Evolutionary conservation across 1,140 invertebrate species (phyloP).

Genomic region (Drosophila ficusphila): DNA sequence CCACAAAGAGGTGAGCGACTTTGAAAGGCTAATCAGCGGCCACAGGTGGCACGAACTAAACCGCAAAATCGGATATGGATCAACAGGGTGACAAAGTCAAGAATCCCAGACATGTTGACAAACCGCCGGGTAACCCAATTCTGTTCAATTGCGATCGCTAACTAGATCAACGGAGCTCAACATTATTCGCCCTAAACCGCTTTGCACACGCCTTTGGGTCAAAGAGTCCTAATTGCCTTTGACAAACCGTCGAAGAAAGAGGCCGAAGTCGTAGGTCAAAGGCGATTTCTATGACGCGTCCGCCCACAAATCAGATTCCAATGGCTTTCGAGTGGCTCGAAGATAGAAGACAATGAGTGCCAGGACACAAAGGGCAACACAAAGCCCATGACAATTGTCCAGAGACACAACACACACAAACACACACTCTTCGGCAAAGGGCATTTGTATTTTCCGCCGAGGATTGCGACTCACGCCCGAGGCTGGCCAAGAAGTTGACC

Average conservation of each 20-base stretch:
- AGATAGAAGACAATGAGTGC: conserved; percentile 11
- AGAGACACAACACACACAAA: not conserved
- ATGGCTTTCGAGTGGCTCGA: conserved; percentile 43
- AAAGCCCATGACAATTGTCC: conserved; percentile 62
- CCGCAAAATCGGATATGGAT: conserved; percentile 30
- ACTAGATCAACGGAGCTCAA: conserved; percentile 54
- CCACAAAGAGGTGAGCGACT: conserved; percentile 8
- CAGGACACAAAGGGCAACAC: conserved; percentile 41
- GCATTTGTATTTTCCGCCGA: not conserved
- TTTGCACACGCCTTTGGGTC: conserved; percentile 55
- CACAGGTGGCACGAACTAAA: not conserved
- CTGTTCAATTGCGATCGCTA: conserved; percentile 56
- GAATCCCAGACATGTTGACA: conserved; percentile 41
- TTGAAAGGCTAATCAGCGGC: conserved; percentile 1
- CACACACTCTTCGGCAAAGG: conserved; percentile 16
- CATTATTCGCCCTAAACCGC: conserved; percentile 33
- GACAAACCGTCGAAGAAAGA: conserved; percentile 43
- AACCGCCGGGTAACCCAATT: conserved; percentile 49
- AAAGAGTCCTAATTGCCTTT: conserved; percentile 67
- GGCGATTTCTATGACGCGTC: conserved; percentile 50
- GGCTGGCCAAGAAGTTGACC: conserved; percentile 39
- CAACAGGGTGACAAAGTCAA: conserved; percentile 51
- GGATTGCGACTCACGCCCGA: conserved; percentile 19
- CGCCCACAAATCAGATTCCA: conserved; percentile 50
- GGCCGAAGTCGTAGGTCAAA: conserved; percentile 3